A percentile compares a stretch with the other conserved stretches of the same genome.
Conservation (phyloP, 2,888 invertebrate genomes). For the Antheraea assamensis region DNA sequence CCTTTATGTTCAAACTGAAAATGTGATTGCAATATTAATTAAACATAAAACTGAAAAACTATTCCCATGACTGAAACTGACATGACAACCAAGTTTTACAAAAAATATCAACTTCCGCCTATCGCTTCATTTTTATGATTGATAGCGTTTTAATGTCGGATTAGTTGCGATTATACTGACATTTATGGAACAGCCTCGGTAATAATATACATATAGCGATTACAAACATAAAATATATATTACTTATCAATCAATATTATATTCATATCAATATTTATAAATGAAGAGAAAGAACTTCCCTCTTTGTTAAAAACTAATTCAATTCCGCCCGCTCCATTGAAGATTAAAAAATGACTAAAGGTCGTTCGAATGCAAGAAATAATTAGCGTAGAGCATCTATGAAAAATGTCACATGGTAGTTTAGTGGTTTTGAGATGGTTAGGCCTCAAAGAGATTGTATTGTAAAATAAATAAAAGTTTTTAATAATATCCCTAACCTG, state of each 20-base stretch:
- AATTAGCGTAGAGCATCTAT: no score
- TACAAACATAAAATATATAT: not conserved
- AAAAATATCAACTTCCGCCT: conserved; percentile 38
- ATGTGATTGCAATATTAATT: no score
- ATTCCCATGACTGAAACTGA: conserved; percentile 35
- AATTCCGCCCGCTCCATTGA: no score
- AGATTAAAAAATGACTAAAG: no score
- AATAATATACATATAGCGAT: not conserved
- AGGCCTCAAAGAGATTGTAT: no score
- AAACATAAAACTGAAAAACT: not conserved
- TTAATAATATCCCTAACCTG: not conserved
- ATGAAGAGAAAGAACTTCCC: not conserved
- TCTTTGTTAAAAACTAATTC: not conserved
- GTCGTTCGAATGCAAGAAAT: no score
- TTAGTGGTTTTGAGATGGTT: no score
- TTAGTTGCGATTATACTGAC: conserved; percentile 37
- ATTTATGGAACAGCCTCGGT: not conserved
- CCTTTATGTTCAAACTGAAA: no score
- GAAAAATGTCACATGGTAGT: no score
- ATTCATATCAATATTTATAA: not conserved
- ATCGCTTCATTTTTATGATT: conserved; percentile 55
- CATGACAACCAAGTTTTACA: conserved; percentile 34
- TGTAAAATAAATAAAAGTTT: no score
- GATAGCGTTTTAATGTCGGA: conserved; percentile 58
- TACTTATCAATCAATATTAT: no score